A percentile compares a stretch with the other conserved stretches of the same genome.
Conservation (phyloP, 2,113 vertebrate species). For the Rhinoptilus africanus region DNA sequence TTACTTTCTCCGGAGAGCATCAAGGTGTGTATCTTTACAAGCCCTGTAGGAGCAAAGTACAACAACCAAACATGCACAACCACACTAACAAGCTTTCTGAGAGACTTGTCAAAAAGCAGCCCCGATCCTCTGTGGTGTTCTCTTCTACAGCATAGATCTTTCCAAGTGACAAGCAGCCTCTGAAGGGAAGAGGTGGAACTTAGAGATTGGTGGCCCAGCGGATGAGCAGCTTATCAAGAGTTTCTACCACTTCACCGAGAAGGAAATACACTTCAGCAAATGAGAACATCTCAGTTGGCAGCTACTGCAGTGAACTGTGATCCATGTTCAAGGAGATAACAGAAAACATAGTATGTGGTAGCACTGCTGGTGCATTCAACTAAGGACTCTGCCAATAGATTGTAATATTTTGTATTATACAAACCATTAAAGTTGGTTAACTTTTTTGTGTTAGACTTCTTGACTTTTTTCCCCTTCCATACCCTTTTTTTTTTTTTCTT, state of each 20-base stretch:
- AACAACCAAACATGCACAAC: accelerated
- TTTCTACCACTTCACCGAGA: background rate
- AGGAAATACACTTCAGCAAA: background rate
- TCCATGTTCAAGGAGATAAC: background rate
- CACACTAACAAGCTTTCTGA: background rate
- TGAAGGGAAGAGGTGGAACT: background rate
- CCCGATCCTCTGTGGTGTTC: background rate
- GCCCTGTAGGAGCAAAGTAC: background rate
- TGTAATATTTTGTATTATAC: background rate
- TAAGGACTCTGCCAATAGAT: background rate
- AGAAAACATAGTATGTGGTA: background rate
- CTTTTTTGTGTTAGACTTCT: background rate
- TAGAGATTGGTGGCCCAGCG: background rate
- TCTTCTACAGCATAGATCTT: background rate
- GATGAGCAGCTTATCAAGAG: background rate
- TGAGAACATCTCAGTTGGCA: background rate
- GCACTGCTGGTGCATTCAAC: background rate
- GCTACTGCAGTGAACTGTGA: background rate
- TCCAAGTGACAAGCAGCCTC: background rate
- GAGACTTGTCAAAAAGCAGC: background rate
- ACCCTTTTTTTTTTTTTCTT: background rate
- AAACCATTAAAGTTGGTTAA: background rate
- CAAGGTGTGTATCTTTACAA: background rate
- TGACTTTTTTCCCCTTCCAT: accelerated
- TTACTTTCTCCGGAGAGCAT: background rate